Conservation (phyloP, 2,113 vertebrate species). For the Muntiacus reevesi region DNA sequence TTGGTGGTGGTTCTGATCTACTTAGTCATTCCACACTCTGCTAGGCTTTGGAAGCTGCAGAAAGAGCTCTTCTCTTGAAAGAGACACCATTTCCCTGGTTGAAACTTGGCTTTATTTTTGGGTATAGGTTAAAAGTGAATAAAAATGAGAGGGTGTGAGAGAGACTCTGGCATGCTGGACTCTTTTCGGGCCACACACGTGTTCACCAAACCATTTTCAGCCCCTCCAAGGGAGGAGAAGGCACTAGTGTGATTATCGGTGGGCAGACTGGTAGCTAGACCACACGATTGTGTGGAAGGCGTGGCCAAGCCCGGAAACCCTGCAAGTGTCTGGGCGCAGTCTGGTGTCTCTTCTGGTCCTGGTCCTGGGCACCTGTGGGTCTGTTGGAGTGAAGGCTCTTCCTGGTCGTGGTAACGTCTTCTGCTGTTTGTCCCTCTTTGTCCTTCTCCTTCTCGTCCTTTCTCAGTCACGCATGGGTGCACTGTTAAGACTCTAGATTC, state of each 20-base stretch:
- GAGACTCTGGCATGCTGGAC: neutral
- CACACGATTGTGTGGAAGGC: neutral
- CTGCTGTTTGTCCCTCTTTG: neutral
- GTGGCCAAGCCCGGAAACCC: neutral
- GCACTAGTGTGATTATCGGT: neutral
- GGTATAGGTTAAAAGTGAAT: neutral
- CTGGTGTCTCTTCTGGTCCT: neutral
- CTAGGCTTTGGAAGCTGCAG: neutral
- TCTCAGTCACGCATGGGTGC: neutral
- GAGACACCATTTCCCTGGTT: neutral
- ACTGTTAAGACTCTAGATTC: neutral
- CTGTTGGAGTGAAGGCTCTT: neutral
- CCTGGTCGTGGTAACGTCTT: neutral
- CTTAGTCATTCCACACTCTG: constrained; percentile 4
- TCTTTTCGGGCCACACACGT: neutral
- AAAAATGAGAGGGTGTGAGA: neutral
- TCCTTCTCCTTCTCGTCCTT: neutral
- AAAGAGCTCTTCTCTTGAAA: neutral
- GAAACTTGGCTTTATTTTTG: constrained; percentile 13
- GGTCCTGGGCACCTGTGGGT: neutral
- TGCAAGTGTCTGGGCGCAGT: neutral
- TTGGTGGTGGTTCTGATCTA: constrained; percentile 32
- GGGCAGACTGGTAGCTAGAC: too few species aligned
- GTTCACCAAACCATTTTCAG: neutral
- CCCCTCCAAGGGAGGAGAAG: neutral